Evolutionary conservation across 2,888 invertebrate genomes (phyloP).

Genomic region (Caenorhabditis sinica): DNA sequence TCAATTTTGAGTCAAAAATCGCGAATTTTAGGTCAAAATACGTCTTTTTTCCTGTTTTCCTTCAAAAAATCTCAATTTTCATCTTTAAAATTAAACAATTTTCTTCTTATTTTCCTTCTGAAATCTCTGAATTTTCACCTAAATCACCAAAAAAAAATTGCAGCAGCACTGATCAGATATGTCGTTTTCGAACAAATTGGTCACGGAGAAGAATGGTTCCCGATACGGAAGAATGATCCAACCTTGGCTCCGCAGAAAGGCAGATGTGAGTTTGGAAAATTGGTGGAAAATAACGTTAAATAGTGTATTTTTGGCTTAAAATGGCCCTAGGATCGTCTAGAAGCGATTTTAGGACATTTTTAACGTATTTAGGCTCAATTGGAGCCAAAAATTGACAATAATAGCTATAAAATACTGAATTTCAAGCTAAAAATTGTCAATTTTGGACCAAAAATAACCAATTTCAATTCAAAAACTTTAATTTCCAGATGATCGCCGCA

Average conservation of each 20-base stretch:
- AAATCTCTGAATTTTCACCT: not conserved
- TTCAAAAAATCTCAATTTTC: not conserved
- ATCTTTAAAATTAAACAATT: not conserved
- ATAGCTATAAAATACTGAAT: no score
- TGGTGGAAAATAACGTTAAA: no score
- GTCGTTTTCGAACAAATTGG: conserved; percentile 59
- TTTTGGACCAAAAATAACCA: no score
- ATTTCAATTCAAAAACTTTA: no score
- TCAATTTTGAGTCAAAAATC: no score
- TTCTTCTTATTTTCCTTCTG: not conserved
- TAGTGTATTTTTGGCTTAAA: not conserved
- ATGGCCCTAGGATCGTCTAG: not conserved
- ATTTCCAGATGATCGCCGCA: conserved; percentile 42
- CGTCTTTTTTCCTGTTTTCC: not conserved
- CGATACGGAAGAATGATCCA: conserved; percentile 55
- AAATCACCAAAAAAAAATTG: no score
- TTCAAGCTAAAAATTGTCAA: no score
- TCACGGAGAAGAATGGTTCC: conserved; percentile 50
- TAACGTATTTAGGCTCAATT: no score
- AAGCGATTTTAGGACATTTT: no score
- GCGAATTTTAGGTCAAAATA: not conserved
- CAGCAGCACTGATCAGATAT: conserved; percentile 53
- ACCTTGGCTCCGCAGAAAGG: conserved; percentile 49
- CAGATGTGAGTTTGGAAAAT: conserved; percentile 45
- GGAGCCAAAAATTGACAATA: no score